Conservation (phyloP, 2,113 vertebrate genomes). For the Diadophis punctatus region DNA sequence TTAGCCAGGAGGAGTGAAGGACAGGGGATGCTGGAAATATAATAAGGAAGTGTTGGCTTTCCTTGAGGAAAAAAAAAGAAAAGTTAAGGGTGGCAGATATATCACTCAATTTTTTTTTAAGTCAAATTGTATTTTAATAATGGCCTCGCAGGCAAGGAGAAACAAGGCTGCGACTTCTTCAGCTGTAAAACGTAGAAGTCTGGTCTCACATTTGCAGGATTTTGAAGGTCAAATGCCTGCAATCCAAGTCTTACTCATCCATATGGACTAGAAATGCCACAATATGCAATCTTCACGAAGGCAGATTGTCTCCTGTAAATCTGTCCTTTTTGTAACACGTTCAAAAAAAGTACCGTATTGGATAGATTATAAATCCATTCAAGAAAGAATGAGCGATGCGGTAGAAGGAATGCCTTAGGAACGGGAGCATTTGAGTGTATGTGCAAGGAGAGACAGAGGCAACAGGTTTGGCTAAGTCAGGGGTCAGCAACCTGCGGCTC, state of each 20-base stretch:
- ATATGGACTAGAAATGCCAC: slow-evolving; percentile 86
- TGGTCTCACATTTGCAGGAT: slow-evolving; percentile 77
- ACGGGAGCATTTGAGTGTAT: slow-evolving; percentile 6
- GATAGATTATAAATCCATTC: slow-evolving; percentile 75
- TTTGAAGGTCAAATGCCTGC: slow-evolving; percentile 84
- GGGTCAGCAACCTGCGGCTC: too few relatives aligned
- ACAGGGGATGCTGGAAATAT: slow-evolving; percentile 22
- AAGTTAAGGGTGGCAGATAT: slow-evolving; percentile 41
- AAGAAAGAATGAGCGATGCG: slow-evolving; percentile 60
- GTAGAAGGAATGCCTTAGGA: slow-evolving; percentile 43
- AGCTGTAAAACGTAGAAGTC: slow-evolving; percentile 75
- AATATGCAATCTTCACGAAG: slow-evolving; percentile 81
- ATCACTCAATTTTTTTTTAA: slow-evolving; percentile 51
- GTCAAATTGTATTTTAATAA: slow-evolving; percentile 74
- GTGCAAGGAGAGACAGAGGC: background rate
- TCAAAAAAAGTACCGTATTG: slow-evolving; percentile 74
- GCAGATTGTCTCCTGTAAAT: slow-evolving; percentile 83
- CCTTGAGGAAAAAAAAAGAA: background rate
- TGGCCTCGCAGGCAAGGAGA: slow-evolving; percentile 64
- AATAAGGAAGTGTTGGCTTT: slow-evolving; percentile 33
- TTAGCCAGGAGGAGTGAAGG: slow-evolving; percentile 65
- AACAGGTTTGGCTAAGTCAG: background rate
- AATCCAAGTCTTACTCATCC: slow-evolving; percentile 80
- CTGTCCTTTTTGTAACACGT: slow-evolving; percentile 76
- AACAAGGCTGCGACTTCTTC: slow-evolving; percentile 66